Evolutionary conservation across 2,113 vertebrate genomes (phyloP), one percentile per base, ranked within the genome.

Genomic region (Anoura caudifer): DNA sequence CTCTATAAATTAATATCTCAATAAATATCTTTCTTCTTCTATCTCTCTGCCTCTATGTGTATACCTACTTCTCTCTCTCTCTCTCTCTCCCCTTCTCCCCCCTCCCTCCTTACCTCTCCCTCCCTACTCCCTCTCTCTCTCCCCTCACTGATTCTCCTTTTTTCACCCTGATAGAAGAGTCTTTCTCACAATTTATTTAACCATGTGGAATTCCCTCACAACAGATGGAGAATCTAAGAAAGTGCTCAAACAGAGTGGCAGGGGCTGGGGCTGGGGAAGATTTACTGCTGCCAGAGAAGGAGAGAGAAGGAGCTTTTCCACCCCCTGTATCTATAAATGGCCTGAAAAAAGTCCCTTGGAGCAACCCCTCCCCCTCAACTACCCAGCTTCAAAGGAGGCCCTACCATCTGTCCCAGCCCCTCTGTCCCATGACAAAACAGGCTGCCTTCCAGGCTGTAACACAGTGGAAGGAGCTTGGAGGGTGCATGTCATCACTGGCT

Each of bases 131-230:
- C 20, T 59, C 45, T 65, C 36, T 45, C 54, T 41, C 4, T 22
- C 24, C 12, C 63, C 20, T 20, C 59, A 67, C 4, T 83, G 41
- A 84, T 69, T 85, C 69, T 72, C 72, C 61, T 38, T 72, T 54
- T 87, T 84, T 82, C 36, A 61, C 61, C 47, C 15, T 12, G 1
- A 83, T 90, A 61, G 41, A 50, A 88, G 56, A 72, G 13, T 38
- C 22, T 95, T 88, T 86, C 52, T 87, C 50, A 65, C 59, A 61
- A 89, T 90, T 52, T 95, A 75, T 90, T 81, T 36, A 96, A 31
- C 43, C 31, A 43, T 47, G 3, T 93, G 79, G n/a, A 73, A 93
- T 97, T 95, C 26, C 38, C 26, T 92, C 31, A n/a, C 73, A 89
- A 77, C 69, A 87, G 92, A 75, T 63, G 41, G 45, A 67, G 12